phyloP scores from a whole-genome alignment of 2,888 invertebrate species.

The Ophion obscuratus region DNA sequence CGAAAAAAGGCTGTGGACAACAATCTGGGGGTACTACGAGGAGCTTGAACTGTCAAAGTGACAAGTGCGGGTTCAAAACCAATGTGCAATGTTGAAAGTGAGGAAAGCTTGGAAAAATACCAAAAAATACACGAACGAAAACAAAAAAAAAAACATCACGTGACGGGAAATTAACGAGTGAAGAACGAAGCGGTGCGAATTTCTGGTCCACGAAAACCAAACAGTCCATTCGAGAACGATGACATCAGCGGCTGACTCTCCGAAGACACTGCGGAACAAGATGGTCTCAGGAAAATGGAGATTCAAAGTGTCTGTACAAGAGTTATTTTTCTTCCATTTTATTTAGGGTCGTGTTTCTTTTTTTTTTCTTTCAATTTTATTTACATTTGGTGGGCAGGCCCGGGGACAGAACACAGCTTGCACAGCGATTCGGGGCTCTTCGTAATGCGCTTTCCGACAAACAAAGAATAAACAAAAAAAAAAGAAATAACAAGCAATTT shows the following conservation, averaged over 20 bases:
- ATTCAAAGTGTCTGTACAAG: conserved; percentile 76
- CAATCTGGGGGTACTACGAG: background rate
- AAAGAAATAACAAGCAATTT: conserved; percentile 75
- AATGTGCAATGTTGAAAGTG: too few relatives aligned
- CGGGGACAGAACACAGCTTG: conserved; percentile 77
- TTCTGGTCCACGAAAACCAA: background rate
- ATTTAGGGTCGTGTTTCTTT: conserved; percentile 54
- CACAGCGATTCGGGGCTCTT: conserved; percentile 75
- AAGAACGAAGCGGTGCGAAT: background rate
- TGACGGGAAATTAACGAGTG: background rate
- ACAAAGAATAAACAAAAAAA: conserved; percentile 39
- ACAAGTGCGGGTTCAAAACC: too few relatives aligned
- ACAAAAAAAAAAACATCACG: background rate
- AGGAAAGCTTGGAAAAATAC: background rate
- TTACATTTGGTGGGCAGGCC: conserved; percentile 55
- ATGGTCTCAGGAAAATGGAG: background rate
- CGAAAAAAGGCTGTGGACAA: background rate
- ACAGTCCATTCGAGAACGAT: background rate
- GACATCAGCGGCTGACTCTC: background rate
- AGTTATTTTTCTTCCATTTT: conserved; percentile 75
- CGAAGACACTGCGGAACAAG: background rate
- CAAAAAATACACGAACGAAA: background rate
- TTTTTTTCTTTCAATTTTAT: conserved; percentile 44
- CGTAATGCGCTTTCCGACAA: conserved; percentile 68
- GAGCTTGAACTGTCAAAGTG: too few relatives aligned